Percentiles rank a stretch among this genome's conserved stretches.
These are phyloP conservation scores for Paelopatides confundens DNA, from an alignment of 53 echinoderm and acorn worm species.

Conservation along the genomic window DNA sequence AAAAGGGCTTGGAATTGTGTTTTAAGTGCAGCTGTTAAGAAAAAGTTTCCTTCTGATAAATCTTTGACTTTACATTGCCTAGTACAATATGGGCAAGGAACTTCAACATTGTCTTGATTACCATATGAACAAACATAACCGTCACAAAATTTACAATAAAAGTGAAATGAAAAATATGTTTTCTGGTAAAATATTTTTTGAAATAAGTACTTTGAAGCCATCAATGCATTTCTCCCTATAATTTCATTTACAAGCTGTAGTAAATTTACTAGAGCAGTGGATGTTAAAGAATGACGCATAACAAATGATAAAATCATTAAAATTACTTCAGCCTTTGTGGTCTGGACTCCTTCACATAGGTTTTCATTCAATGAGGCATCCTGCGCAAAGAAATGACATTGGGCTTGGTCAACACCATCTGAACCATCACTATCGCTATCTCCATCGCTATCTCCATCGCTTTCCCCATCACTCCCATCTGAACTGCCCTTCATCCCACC, in stretches of 20 bases:
- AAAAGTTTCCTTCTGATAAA: background rate
- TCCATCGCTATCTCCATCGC: background rate
- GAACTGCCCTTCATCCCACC: background rate
- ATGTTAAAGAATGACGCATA: too few relatives aligned
- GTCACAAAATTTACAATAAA: background rate
- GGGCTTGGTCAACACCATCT: background rate
- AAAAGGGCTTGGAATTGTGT: background rate
- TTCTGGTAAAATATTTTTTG: background rate
- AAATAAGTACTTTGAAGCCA: background rate
- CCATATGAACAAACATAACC: background rate
- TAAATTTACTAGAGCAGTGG: too few relatives aligned
- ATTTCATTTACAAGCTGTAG: too few relatives aligned
- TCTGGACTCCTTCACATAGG: background rate
- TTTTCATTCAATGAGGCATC: too few relatives aligned
- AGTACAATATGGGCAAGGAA: slow-evolving; percentile 30
- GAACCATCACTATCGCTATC: background rate
- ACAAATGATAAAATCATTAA: too few relatives aligned
- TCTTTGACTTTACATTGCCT: background rate
- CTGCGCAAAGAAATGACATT: background rate
- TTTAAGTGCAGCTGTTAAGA: background rate
- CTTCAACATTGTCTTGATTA: background rate
- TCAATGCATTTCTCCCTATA: too few relatives aligned
- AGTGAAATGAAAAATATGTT: background rate
- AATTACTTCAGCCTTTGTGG: too few relatives aligned
- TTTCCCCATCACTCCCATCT: background rate